Conservation (phyloP, 2,113 vertebrate species). For the Dicrurus megarhynchus region DNA sequence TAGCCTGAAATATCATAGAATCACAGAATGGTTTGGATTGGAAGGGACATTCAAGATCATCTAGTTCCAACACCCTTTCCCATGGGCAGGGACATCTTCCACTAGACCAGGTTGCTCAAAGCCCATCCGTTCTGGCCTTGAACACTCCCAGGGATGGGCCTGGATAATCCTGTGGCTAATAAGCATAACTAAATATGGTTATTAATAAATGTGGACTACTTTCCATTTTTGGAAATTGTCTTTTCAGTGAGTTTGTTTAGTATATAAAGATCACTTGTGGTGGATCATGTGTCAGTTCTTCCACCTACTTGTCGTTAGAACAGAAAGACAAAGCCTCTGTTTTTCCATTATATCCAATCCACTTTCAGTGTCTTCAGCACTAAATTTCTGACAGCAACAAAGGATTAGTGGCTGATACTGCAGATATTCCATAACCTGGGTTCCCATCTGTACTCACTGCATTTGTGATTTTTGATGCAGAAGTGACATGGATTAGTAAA, state of each 20-base stretch:
- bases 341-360: neutral
- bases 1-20: neutral
- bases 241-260: neutral
- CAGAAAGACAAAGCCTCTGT: neutral
- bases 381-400: neutral
- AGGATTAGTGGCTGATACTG: neutral
- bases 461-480: neutral
- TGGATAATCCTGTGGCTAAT: neutral
- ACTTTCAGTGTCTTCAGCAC: neutral
- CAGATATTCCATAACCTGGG: neutral
- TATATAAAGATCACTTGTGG: neutral
- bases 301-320: neutral
- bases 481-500: neutral
- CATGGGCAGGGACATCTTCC: neutral
- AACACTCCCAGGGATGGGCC: neutral
- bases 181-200: neutral
- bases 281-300: neutral
- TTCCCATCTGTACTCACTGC: neutral
- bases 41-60: neutral
- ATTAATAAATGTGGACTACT: neutral
- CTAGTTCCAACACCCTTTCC: neutral
- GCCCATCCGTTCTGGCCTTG: neutral
- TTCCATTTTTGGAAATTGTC: neutral
- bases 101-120: neutral
- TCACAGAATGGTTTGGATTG: neutral